Percentiles rank a stretch among this genome's conserved stretches.
Conservation (phyloP, 2,113 vertebrate genomes). For the Catharus bicknelli region DNA sequence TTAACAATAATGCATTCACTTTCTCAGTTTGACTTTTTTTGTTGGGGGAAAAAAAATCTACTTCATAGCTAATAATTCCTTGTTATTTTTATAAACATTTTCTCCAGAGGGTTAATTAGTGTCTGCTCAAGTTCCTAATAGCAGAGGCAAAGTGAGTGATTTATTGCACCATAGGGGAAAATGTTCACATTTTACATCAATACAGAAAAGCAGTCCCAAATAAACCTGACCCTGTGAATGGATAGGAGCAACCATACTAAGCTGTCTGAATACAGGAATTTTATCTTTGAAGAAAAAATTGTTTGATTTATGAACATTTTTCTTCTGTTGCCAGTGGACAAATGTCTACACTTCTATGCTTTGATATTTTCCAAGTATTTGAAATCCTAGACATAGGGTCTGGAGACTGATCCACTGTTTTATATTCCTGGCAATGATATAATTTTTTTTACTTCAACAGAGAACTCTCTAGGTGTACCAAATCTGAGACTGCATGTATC, state of each 20-base stretch:
- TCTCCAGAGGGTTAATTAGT: constrained; percentile 62
- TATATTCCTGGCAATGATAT: background rate
- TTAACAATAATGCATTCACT: background rate
- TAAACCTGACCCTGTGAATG: background rate
- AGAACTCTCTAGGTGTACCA: background rate
- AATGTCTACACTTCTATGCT: background rate
- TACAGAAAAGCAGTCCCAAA: constrained; percentile 1
- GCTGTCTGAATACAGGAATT: background rate
- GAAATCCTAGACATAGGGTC: background rate
- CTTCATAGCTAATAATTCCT: constrained; percentile 34
- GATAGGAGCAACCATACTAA: background rate
- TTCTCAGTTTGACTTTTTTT: background rate
- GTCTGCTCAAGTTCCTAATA: constrained; percentile 35
- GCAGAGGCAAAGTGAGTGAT: background rate
- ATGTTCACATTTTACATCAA: constrained; percentile 3
- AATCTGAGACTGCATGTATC: background rate
- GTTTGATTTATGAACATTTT: constrained; percentile 30
- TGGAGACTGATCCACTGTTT: background rate
- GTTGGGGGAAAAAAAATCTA: background rate
- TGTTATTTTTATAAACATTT: constrained; percentile 50
- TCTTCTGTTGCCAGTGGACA: background rate
- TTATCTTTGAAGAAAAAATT: constrained; percentile 13
- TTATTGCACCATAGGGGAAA: background rate
- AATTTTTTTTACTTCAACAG: background rate
- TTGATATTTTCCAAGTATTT: background rate